Evolutionary conservation across 2,888 invertebrate species (phyloP).

Genomic region (Nephrotoma guestfalica): DNA sequence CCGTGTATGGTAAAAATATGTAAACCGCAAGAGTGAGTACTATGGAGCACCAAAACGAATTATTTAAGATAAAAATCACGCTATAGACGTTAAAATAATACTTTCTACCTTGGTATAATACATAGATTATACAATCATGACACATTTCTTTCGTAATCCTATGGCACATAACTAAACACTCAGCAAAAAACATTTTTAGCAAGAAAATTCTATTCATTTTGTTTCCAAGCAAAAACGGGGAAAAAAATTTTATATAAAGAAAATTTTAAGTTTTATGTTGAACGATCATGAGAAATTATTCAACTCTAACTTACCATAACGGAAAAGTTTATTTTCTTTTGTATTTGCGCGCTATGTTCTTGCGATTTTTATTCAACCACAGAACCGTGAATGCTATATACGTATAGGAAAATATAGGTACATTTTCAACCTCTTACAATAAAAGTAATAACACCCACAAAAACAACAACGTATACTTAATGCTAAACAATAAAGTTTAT

Average conservation of each 20-base stretch:
- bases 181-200: not conserved
- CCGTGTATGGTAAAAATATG: not conserved
- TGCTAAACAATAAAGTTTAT: not conserved
- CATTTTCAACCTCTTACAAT: not conserved
- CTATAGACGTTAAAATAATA: not conserved
- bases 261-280: conserved; percentile 1
- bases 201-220: not conserved
- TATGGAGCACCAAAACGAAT: not conserved
- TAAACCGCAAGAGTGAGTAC: not conserved
- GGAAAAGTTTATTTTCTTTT: not conserved
- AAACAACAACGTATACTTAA: not conserved
- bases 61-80: not conserved
- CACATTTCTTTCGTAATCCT: not conserved
- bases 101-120: not conserved
- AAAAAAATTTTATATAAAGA: not conserved
- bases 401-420: not conserved
- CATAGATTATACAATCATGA: not conserved
- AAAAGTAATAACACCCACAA: not conserved
- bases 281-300: conserved; percentile 2
- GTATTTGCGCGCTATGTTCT: not conserved
- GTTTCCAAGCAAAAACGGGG: not conserved
- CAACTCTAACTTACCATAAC: not conserved
- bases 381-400: not conserved
- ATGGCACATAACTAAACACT: not conserved
- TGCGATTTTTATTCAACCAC: not conserved